phyloP scores from a whole-genome alignment of 2,888 invertebrate species.

The Drosophila prolongata region DNA sequence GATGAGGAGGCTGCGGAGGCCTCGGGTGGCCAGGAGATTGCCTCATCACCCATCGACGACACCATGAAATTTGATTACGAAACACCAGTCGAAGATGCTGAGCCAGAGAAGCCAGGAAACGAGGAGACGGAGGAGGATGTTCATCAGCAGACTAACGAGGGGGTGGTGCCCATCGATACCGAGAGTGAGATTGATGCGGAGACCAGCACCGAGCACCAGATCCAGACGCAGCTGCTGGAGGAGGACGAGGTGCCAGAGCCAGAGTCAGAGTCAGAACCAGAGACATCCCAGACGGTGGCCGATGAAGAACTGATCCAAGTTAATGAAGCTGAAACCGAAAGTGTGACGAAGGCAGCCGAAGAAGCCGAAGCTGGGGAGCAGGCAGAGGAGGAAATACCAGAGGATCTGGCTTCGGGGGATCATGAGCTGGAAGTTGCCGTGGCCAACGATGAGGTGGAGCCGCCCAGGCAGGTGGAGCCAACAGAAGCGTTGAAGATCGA shows the following conservation, averaged over 20 bases:
- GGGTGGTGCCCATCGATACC: conserved; percentile 43
- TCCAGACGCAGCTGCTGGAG: conserved; percentile 51
- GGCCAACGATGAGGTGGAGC: conserved; percentile 4
- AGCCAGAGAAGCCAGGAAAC: conserved; percentile 29
- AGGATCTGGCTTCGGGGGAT: conserved; percentile 64
- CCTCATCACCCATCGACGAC: conserved; percentile 57
- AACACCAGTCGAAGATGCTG: conserved; percentile 53
- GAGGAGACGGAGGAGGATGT: conserved; percentile 18
- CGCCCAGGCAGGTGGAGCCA: conserved; percentile 45
- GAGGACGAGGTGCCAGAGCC: conserved; percentile 30
- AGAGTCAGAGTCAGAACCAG: conserved; percentile 2
- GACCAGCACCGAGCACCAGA: conserved; percentile 47
- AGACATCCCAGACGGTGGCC: conserved; percentile 38
- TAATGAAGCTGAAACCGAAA: conserved; percentile 67
- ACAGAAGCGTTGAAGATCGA: conserved; percentile 11
- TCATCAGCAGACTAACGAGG: conserved; percentile 40
- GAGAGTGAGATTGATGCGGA: conserved; percentile 60
- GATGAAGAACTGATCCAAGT: conserved; percentile 72
- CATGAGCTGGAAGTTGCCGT: conserved; percentile 45
- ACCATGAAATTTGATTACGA: conserved; percentile 83
- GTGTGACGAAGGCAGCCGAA: conserved; percentile 61
- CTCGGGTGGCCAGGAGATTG: conserved; percentile 60
- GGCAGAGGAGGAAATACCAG: conserved; percentile 23
- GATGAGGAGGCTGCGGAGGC: conserved; percentile 54
- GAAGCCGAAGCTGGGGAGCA: conserved; percentile 2